Evolutionary conservation across 2,113 vertebrate species (phyloP), one percentile per base, ranked within the genome.

Genomic region (Phaetusa simplex): DNA sequence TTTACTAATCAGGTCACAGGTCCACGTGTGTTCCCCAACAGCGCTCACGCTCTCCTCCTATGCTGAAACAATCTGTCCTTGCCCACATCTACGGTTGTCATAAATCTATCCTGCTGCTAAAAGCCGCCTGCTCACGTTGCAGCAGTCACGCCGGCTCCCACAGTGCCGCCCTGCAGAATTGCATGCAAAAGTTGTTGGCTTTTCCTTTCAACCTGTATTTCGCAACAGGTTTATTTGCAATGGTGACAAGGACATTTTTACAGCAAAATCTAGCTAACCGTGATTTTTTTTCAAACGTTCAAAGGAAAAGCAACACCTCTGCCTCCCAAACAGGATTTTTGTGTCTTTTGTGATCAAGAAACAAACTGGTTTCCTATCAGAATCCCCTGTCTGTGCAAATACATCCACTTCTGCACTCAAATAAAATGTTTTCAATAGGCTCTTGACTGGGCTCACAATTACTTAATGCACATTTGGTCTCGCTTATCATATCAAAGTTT

Each of bases 1-100:
- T 11, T 76, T 47, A 53, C 66, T 94, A 50, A 94, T 64, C 83
- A 67, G 83, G 91, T 89, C 95, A 90, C 93, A 90, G 70, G 87
- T 82, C 92, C 78, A 52, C 22, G 3, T 0, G 2, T 76, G 38
- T 45, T 70, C 72, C 93, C 55, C 81, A 36, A 55, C 27, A 91
- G 77, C 1, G 32, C 83, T 55, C 6, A 0, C 11, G 3, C 40
- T 19, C 70, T 82, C 84, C 89, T 89, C 61, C 65, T 47, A 6
- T 2, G 3, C 81, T 82, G 26, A 69, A 95, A 73, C 74, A 82
- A 61, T 52, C 70, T 82, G 93, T 65, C 84, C 85, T 92, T 95
- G 85, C 64, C 70, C 82, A 53, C 38, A 40, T 65, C 66, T 32
- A 43, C 2, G 7, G 53, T 2, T 24, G 62, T 26, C 78, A 64